Percentiles rank a stretch among this genome's conserved stretches.
Evolutionary conservation across 1,140 invertebrate species (phyloP).

Genomic region (Zaprionus ghesquierei): DNA sequence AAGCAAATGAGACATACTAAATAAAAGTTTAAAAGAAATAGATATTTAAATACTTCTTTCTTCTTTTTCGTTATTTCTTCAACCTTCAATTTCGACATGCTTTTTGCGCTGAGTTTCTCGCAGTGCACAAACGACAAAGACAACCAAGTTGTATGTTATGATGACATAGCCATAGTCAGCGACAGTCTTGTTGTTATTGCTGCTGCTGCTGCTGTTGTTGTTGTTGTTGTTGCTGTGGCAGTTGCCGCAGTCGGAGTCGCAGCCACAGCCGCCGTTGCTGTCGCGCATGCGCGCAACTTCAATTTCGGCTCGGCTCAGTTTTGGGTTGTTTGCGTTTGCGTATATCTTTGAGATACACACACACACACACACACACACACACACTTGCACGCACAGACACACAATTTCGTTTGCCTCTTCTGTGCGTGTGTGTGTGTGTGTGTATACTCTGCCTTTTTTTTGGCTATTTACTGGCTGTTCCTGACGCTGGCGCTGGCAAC

Average conservation of each 20-base stretch:
- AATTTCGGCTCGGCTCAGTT: slow-evolving; percentile 4
- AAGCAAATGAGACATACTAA: no score
- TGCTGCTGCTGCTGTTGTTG: slow-evolving; percentile 15
- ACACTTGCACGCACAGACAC: slow-evolving; percentile 27
- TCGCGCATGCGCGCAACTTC: slow-evolving; percentile 56
- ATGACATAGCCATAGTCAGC: slow-evolving; percentile 64
- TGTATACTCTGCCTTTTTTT: slow-evolving; percentile 28
- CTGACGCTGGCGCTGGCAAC: slow-evolving; percentile 38
- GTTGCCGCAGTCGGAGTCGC: no score
- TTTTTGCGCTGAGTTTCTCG: no score
- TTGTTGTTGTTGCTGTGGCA: slow-evolving; percentile 8
- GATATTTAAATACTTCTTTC: no score
- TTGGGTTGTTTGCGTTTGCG: slow-evolving; percentile 41
- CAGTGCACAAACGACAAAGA: slow-evolving; percentile 29
- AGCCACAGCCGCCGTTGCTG: slow-evolving; percentile 15
- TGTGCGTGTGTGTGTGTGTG: slow-evolving; percentile 8
- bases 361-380: slow-evolving; percentile 32
- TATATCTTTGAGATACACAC: slow-evolving; percentile 54
- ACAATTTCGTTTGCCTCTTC: slow-evolving; percentile 40
- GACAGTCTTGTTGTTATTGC: slow-evolving; percentile 19
- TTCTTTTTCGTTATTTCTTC: no score
- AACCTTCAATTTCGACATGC: no score
- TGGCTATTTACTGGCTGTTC: slow-evolving; percentile 49
- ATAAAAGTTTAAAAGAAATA: no score
- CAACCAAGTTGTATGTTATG: slow-evolving; percentile 48